These are phyloP conservation scores for Tolmerus cingulatus DNA, from an alignment of 2,888 invertebrate species.

Conservation along the genomic window DNA sequence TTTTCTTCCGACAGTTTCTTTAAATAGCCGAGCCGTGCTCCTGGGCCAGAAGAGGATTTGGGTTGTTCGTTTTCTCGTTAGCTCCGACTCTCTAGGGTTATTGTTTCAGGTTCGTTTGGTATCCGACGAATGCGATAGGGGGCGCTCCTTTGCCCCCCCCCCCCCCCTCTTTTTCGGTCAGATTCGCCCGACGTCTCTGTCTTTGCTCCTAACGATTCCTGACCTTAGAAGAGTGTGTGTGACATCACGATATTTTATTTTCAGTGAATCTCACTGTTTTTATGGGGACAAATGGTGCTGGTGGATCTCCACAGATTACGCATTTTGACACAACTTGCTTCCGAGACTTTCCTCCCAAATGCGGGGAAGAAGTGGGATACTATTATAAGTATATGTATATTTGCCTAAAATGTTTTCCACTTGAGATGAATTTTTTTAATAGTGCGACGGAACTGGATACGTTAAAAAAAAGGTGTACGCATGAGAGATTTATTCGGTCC, in stretches of 20 bases:
- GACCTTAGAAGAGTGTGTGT: constrained; percentile 21
- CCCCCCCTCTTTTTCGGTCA: neutral
- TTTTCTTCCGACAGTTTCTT: neutral
- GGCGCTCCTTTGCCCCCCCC: neutral
- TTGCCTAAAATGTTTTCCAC: constrained; percentile 30
- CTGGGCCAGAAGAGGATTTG: neutral
- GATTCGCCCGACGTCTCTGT: neutral
- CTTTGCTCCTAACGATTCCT: neutral
- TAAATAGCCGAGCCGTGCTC: neutral
- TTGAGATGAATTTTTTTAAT: constrained; percentile 7
- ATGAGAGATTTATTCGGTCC: constrained; percentile 24
- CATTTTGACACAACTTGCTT: constrained; percentile 6
- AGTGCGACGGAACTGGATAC: neutral
- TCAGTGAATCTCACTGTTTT: constrained; percentile 23
- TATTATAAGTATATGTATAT: constrained; percentile 13
- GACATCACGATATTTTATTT: constrained; percentile 35
- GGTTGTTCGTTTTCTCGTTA: constrained; percentile 38
- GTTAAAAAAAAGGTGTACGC: constrained; percentile 20
- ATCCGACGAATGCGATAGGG: neutral
- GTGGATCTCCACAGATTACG: constrained; percentile 22
- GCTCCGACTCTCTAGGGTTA: constrained; percentile 30
- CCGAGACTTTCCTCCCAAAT: neutral
- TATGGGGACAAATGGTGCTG: constrained; percentile 26
- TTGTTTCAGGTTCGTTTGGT: constrained; percentile 41
- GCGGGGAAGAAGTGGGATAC: neutral